phyloP scores from a whole-genome alignment of 2,888 invertebrate genomes.

The Gari tellinella region DNA sequence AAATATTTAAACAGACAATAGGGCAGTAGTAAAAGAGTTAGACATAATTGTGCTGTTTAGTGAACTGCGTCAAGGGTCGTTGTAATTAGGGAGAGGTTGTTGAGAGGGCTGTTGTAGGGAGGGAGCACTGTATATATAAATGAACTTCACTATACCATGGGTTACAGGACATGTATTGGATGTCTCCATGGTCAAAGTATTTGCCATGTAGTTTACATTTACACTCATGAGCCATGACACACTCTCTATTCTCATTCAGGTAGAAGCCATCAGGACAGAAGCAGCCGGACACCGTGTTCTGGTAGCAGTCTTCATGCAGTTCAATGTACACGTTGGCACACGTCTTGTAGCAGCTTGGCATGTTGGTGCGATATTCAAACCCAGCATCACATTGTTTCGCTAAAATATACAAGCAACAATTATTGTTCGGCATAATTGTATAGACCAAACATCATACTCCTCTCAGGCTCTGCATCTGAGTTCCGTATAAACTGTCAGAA shows the following conservation, averaged over 20 bases:
- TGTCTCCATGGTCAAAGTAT: slow-evolving; percentile 59
- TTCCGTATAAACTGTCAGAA: no score
- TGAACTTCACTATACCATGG: slow-evolving; percentile 72
- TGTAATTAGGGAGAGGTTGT: no score
- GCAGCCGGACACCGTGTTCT: slow-evolving; percentile 90
- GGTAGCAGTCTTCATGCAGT: slow-evolving; percentile 44
- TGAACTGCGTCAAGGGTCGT: no score
- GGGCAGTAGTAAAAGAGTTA: no score
- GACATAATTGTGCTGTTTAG: no score
- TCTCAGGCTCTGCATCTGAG: no score
- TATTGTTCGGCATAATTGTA: no score
- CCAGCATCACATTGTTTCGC: slow-evolving; percentile 49
- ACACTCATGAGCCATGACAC: slow-evolving; percentile 68
- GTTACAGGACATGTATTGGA: slow-evolving; percentile 70
- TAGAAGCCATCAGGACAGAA: slow-evolving; percentile 91
- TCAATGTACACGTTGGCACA: slow-evolving; percentile 47
- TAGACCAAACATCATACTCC: no score
- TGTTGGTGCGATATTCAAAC: slow-evolving; percentile 46
- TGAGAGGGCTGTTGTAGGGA: no score
- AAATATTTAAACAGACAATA: no score
- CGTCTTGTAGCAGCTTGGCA: slow-evolving; percentile 50
- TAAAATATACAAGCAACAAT: slow-evolving; percentile 21
- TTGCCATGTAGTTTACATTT: slow-evolving; percentile 68
- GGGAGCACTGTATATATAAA: no score
- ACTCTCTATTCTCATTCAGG: slow-evolving; percentile 82